Conservation (phyloP, 2,888 invertebrate genomes). For the Clitarchus hookeri region DNA sequence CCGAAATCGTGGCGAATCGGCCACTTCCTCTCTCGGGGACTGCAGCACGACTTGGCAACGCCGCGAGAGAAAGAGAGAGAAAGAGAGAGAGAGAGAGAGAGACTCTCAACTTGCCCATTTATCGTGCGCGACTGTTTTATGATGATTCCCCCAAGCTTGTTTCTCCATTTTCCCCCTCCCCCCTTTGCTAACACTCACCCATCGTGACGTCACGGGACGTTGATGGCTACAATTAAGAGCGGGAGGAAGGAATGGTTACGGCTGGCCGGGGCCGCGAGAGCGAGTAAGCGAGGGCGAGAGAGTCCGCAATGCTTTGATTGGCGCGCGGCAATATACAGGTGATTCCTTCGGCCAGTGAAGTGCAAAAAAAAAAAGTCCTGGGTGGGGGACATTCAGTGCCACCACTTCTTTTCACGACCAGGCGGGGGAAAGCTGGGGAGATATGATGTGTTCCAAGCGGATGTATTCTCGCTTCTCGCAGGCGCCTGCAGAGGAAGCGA, state of each 20-base stretch:
- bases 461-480: not conserved
- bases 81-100: too few relatives aligned
- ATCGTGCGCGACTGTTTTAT: conserved; percentile 9
- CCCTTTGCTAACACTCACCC: not conserved
- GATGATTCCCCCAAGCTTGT: not conserved
- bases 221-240: not conserved
- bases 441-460: not conserved
- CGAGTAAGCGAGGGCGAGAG: not conserved
- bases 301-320: conserved; percentile 18
- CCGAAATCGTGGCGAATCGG: not conserved
- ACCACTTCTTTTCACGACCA: not conserved
- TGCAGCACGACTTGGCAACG: not conserved
- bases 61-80: not conserved
- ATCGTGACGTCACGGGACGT: not conserved
- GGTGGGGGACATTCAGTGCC: not conserved
- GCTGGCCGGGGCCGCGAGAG: not conserved
- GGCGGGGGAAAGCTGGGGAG: not conserved
- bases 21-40: not conserved
- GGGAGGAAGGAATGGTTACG: not conserved
- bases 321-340: conserved; percentile 19
- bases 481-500: too few relatives aligned
- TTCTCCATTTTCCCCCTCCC: not conserved
- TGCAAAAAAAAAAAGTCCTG: not conserved
- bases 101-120: not conserved
- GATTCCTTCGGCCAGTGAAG: conserved; percentile 2